phyloP scores from a whole-genome alignment of 2,888 invertebrate genomes.

The Cryptus viduatorius region DNA sequence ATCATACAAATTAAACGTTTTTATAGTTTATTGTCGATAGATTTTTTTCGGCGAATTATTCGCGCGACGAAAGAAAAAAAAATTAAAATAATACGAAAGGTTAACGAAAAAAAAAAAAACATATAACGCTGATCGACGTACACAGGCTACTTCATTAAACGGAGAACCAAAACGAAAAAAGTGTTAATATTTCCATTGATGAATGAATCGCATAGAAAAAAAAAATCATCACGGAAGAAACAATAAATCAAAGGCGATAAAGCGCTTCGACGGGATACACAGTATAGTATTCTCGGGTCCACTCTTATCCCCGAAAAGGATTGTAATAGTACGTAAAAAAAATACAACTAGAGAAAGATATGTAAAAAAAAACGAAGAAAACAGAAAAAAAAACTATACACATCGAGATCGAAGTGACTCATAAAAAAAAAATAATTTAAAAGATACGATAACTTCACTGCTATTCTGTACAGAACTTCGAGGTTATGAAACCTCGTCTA shows the following conservation, averaged over 20 bases:
- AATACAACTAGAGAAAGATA: conserved; percentile 35
- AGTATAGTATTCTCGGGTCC: conserved; percentile 62
- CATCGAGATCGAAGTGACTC: conserved; percentile 36
- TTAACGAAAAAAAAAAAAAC: conserved; percentile 16
- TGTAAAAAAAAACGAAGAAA: conserved; percentile 29
- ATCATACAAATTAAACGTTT: conserved; percentile 61
- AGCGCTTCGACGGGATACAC: conserved; percentile 49
- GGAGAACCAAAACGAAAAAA: background rate
- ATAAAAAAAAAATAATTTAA: conserved; percentile 1
- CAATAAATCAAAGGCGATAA: conserved; percentile 43
- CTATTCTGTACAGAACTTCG: conserved; percentile 51
- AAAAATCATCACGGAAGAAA: conserved; percentile 24
- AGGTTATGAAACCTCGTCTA: conserved; percentile 29
- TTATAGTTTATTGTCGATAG: conserved; percentile 45
- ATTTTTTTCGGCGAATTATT: conserved; percentile 30
- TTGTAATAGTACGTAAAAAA: conserved; percentile 52
- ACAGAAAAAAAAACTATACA: conserved; percentile 27
- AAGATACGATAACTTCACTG: conserved; percentile 26
- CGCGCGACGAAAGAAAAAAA: conserved; percentile 21
- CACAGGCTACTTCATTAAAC: conserved; percentile 20
- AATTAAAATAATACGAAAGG: conserved; percentile 26
- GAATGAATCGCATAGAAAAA: conserved; percentile 4
- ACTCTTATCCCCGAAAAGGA: conserved; percentile 51
- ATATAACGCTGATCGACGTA: conserved; percentile 41
- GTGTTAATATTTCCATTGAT: background rate